Percentiles rank a stretch among this genome's conserved stretches.
phyloP scores from a whole-genome alignment of 2,797 vertebrate species.

The Sebastes kiyomatsui region DNA sequence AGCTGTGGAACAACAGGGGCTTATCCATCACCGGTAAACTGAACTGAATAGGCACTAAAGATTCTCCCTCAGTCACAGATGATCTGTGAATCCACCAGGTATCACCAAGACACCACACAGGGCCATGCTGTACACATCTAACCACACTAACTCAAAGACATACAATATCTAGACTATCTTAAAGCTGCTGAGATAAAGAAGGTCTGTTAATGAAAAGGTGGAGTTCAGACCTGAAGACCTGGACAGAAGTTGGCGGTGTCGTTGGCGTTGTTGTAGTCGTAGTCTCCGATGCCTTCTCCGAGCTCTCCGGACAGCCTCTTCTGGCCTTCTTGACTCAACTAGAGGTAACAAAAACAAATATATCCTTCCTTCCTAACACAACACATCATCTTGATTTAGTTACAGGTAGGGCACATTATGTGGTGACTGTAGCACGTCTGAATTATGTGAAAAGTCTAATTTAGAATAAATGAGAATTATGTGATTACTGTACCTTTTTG shows the following conservation, averaged over 20 bases:
- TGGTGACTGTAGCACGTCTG: background rate
- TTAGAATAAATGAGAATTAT: background rate
- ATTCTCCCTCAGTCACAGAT: background rate
- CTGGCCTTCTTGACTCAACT: slow-evolving; percentile 78
- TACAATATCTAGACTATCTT: background rate
- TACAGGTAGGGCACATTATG: background rate
- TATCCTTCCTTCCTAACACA: background rate
- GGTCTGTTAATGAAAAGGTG: background rate
- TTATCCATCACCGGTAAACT: background rate
- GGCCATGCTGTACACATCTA: background rate
- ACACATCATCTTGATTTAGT: background rate
- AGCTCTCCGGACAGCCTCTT: slow-evolving; percentile 73
- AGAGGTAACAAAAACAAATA: background rate
- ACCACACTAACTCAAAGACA: too few relatives aligned
- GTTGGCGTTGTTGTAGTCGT: slow-evolving; percentile 93
- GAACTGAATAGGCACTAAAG: background rate
- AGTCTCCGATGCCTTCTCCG: slow-evolving; percentile 87
- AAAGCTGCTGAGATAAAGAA: background rate
- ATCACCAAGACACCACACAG: background rate
- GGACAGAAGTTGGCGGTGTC: slow-evolving; percentile 95
- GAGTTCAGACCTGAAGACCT: slow-evolving; percentile 83
- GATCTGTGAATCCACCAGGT: background rate
- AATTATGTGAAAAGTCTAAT: background rate
- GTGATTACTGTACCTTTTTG: background rate
- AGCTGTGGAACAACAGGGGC: background rate